Evolutionary conservation across 2,113 vertebrate species (phyloP).

Genomic region (Gallinago media): DNA sequence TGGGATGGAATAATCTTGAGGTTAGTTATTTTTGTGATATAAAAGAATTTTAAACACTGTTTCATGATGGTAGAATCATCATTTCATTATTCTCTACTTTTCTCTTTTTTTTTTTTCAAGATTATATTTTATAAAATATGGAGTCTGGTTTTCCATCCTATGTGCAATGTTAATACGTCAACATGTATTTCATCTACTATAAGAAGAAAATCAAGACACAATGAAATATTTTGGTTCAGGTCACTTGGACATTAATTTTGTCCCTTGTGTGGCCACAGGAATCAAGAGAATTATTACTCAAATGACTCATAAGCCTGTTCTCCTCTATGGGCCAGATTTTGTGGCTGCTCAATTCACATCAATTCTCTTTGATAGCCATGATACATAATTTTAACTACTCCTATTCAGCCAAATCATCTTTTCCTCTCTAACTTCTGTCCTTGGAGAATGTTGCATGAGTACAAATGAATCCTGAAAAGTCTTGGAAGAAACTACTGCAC

Average conservation of each 20-base stretch:
- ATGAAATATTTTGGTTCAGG: not conserved
- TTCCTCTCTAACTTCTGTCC: not conserved
- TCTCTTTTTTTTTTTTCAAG: too few relatives aligned
- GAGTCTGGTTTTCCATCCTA: not conserved
- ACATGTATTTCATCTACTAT: not conserved
- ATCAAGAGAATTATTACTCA: not conserved
- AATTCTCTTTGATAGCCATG: not conserved
- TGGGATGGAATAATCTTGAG: not conserved
- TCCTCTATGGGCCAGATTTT: not conserved
- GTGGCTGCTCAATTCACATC: not conserved
- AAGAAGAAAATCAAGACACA: not conserved
- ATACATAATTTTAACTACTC: not conserved
- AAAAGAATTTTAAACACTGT: not conserved
- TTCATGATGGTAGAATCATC: not conserved
- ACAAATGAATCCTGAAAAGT: not conserved
- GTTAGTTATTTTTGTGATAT: not conserved
- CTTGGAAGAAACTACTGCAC: not conserved
- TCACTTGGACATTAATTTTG: not conserved
- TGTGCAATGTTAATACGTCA: not conserved
- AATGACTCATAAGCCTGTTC: not conserved
- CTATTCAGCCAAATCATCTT: not conserved
- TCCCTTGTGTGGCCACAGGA: not conserved
- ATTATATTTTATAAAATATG: not conserved
- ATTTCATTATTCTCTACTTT: accelerated
- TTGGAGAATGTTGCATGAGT: not conserved